phyloP scores from a whole-genome alignment of 2,888 invertebrate species.

The Mechanitis mazaeus region DNA sequence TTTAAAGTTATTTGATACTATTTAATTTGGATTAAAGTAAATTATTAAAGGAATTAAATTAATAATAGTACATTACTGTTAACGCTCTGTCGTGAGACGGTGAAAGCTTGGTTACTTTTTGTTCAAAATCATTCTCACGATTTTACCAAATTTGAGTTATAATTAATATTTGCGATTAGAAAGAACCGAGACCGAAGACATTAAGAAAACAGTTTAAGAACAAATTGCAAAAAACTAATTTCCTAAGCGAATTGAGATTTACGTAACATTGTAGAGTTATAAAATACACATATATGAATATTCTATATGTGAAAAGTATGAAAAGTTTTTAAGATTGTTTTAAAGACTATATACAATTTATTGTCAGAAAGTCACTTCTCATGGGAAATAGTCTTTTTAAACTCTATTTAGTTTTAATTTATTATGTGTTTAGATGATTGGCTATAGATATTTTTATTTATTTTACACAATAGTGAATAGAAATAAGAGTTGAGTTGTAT shows the following conservation, averaged over 20 bases:
- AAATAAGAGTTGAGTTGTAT: too few species aligned
- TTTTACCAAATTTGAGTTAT: slow-evolving; percentile 31
- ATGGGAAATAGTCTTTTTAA: too few species aligned
- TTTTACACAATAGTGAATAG: too few species aligned
- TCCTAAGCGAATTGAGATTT: neutral
- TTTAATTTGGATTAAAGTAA: too few species aligned
- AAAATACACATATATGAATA: neutral
- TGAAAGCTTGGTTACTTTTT: slow-evolving; percentile 50
- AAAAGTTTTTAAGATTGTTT: neutral
- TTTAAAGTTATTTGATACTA: too few species aligned
- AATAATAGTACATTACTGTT: neutral
- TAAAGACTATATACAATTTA: too few species aligned
- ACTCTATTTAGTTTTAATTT: too few species aligned
- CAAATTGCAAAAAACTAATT: neutral
- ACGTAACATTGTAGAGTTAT: neutral
- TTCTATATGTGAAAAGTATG: neutral
- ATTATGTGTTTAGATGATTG: too few species aligned
- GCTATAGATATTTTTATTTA: too few species aligned
- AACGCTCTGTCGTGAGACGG: slow-evolving; percentile 46
- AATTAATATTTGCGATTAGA: slow-evolving; percentile 3
- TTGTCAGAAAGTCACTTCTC: too few species aligned
- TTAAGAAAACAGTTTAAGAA: neutral
- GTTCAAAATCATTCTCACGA: slow-evolving; percentile 55
- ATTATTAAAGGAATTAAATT: too few species aligned
- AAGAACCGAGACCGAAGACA: neutral